These are phyloP conservation scores for Hassar affinis DNA, from an alignment of 2,113 vertebrate species.

Conservation along the genomic window DNA sequence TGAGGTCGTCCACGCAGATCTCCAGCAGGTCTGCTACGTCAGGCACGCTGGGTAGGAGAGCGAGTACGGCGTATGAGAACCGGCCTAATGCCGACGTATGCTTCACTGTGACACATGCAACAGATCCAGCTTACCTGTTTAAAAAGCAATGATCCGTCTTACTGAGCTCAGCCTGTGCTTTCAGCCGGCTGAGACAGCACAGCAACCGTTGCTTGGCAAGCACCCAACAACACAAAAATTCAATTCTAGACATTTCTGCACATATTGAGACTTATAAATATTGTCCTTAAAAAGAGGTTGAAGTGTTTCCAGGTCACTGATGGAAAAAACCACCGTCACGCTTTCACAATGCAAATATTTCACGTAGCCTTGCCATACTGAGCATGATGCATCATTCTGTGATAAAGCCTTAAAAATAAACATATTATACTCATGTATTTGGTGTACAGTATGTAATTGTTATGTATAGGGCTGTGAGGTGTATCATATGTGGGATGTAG, in stretches of 20 bases:
- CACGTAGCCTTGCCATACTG: background rate
- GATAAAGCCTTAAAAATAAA: background rate
- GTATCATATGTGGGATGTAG: background rate
- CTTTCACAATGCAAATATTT: background rate
- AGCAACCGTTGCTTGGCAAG: background rate
- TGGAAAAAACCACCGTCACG: background rate
- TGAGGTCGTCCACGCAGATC: conserved; percentile 74
- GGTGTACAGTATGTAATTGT: background rate
- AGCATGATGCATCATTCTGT: background rate
- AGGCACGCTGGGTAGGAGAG: conserved; percentile 71
- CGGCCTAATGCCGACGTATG: background rate
- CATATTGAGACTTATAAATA: background rate
- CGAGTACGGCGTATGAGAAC: background rate
- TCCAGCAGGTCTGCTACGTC: conserved; percentile 76
- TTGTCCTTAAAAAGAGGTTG: background rate
- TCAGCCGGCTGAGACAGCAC: background rate
- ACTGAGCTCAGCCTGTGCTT: background rate
- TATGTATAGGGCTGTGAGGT: background rate
- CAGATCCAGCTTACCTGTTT: conserved; percentile 33
- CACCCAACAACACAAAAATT: background rate
- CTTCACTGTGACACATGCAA: background rate
- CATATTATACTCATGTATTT: background rate
- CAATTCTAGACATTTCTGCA: background rate
- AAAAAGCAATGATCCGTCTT: background rate
- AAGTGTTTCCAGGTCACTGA: background rate